Evolutionary conservation across 37 sponge, comb jelly and placozoan species (phyloP).

Genomic region (Bolinopsis microptera): DNA sequence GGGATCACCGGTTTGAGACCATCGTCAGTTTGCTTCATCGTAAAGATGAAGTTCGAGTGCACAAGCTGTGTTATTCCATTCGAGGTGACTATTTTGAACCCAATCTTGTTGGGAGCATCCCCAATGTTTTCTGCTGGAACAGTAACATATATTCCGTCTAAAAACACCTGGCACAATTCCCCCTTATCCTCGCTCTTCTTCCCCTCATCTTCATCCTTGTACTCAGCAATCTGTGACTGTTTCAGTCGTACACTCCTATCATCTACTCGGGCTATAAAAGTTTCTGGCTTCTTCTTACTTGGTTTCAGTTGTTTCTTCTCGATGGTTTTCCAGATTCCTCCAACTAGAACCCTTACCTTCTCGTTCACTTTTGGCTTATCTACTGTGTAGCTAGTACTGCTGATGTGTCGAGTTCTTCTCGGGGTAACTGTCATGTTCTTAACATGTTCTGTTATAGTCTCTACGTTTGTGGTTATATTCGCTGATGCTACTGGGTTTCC

Average conservation of each 20-base stretch:
- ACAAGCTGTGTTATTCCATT: not conserved
- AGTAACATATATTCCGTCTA: not conserved
- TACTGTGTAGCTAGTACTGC: conserved; percentile 6
- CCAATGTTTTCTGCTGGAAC: not conserved
- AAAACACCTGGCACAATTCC: not conserved
- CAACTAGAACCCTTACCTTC: not conserved
- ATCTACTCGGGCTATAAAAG: not conserved
- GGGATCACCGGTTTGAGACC: not conserved
- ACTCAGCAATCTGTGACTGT: not conserved
- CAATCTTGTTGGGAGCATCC: not conserved
- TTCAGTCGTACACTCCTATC: not conserved
- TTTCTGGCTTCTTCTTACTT: not conserved
- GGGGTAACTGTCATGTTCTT: not conserved
- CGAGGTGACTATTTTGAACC: not conserved
- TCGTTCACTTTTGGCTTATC: not conserved
- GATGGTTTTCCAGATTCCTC: not conserved
- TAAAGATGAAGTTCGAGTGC: not conserved
- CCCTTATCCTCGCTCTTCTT: not conserved
- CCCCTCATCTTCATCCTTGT: not conserved
- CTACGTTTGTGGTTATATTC: not conserved
- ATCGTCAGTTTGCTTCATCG: not conserved
- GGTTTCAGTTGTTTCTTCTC: not conserved
- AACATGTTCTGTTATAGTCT: not conserved
- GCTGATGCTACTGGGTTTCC: not conserved
- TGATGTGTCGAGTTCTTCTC: not conserved